A percentile compares a stretch with the other conserved stretches of the same genome.
phyloP scores from a whole-genome alignment of 2,888 invertebrate species.

The Torymus texanus region DNA sequence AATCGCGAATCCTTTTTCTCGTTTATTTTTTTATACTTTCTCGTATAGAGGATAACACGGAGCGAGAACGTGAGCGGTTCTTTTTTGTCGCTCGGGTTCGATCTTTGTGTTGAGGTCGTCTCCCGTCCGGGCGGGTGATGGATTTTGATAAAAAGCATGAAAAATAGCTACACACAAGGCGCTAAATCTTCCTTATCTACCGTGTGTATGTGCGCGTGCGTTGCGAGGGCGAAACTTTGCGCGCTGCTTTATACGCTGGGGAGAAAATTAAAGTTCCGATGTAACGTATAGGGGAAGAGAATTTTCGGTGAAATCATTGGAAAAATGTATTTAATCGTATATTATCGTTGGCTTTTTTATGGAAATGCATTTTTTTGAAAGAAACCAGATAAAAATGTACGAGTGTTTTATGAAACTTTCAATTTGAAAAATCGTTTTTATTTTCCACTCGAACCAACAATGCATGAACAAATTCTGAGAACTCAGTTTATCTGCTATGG shows the following conservation, averaged over 20 bases:
- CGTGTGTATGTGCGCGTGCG: neutral
- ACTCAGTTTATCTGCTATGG: too few relatives aligned
- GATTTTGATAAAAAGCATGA: constrained; percentile 68
- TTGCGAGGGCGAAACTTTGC: neutral
- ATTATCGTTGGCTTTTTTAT: too few relatives aligned
- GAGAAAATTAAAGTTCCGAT: neutral
- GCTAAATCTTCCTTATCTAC: constrained; percentile 36
- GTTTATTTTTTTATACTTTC: constrained; percentile 50
- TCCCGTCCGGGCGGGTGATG: constrained; percentile 59
- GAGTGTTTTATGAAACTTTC: too few relatives aligned
- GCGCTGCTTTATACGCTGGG: neutral
- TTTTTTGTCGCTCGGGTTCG: constrained; percentile 55
- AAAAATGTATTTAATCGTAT: too few relatives aligned
- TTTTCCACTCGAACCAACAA: too few relatives aligned
- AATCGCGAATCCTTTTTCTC: constrained; percentile 60
- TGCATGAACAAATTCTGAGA: too few relatives aligned
- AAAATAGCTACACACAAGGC: constrained; percentile 60
- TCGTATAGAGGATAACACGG: neutral
- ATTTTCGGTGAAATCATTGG: too few relatives aligned
- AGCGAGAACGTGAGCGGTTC: neutral
- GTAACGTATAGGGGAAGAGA: too few relatives aligned
- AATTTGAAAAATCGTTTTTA: too few relatives aligned
- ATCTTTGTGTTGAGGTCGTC: constrained; percentile 41
- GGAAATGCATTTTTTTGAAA: too few relatives aligned
- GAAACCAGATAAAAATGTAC: too few relatives aligned